Evolutionary conservation across 2,888 invertebrate species (phyloP).

Genomic region (Steinernema hermaphroditum): DNA sequence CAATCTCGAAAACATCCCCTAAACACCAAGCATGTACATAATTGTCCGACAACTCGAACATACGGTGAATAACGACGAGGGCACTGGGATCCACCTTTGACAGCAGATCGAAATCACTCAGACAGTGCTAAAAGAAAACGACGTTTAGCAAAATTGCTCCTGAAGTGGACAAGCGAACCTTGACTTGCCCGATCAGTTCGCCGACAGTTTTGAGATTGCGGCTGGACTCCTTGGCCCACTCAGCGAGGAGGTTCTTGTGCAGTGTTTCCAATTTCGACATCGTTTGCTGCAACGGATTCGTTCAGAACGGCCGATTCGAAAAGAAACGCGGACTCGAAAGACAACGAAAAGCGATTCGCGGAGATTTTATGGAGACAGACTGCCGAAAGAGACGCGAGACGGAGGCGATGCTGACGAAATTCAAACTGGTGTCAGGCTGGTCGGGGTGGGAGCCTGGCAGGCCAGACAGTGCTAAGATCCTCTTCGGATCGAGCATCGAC

Average conservation of each 20-base stretch:
- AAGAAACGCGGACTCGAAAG: too few relatives aligned
- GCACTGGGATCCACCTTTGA: conserved; percentile 32
- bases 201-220: conserved; percentile 43
- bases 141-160: background rate
- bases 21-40: too few relatives aligned
- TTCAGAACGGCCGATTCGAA: background rate
- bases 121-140: conserved; percentile 39
- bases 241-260: conserved; percentile 52
- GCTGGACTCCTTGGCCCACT: conserved; percentile 52
- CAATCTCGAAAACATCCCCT: conserved; percentile 89
- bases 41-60: too few relatives aligned
- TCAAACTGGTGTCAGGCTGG: background rate
- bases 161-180: too few relatives aligned
- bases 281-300: background rate
- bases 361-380: too few relatives aligned
- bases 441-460: background rate
- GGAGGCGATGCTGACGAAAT: conserved; percentile 7
- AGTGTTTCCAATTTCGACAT: conserved; percentile 40
- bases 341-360: background rate
- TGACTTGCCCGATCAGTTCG: conserved; percentile 45
- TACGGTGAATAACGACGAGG: conserved; percentile 43
- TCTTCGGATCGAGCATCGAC: too few relatives aligned
- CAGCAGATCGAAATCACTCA: conserved; percentile 32
- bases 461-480: background rate
- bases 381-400: background rate